phyloP scores from a whole-genome alignment of 1,140 invertebrate genomes.

The Brachionus manjavacas region DNA sequence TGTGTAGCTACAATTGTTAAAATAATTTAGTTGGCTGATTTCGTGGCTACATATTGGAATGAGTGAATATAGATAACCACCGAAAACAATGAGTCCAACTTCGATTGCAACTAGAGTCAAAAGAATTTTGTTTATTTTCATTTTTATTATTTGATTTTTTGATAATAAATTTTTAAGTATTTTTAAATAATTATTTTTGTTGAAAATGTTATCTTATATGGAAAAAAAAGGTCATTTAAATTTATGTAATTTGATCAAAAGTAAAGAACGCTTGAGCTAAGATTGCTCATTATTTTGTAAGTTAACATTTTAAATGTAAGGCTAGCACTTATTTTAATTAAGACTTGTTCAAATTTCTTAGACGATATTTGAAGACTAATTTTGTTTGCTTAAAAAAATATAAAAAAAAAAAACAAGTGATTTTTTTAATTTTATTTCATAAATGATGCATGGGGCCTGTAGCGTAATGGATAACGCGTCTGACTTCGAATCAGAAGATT shows the following conservation, averaged over 20 bases:
- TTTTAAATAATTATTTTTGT: neutral
- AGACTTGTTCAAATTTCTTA: neutral
- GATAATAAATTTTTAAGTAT: neutral
- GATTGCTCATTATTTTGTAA: neutral
- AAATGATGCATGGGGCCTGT: neutral
- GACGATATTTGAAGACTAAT: neutral
- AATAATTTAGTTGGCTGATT: neutral
- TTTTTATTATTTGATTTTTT: neutral
- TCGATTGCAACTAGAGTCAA: neutral
- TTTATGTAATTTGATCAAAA: neutral
- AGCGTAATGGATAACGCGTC: conserved; percentile 36
- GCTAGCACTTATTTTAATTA: neutral
- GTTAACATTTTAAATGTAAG: neutral
- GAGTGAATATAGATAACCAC: neutral
- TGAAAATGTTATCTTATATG: neutral
- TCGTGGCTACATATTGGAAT: neutral
- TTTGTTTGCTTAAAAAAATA: neutral
- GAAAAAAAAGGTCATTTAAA: neutral
- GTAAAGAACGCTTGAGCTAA: neutral
- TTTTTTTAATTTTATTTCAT: neutral
- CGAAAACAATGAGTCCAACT: neutral
- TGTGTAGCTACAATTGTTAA: neutral
- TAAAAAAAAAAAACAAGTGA: neutral
- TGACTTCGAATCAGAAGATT: conserved; percentile 37
- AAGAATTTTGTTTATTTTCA: conserved; percentile 26